A percentile compares a stretch with the other conserved stretches of the same genome.
Conservation (phyloP, 1,140 invertebrate species). For the Laupala kohalensis region DNA sequence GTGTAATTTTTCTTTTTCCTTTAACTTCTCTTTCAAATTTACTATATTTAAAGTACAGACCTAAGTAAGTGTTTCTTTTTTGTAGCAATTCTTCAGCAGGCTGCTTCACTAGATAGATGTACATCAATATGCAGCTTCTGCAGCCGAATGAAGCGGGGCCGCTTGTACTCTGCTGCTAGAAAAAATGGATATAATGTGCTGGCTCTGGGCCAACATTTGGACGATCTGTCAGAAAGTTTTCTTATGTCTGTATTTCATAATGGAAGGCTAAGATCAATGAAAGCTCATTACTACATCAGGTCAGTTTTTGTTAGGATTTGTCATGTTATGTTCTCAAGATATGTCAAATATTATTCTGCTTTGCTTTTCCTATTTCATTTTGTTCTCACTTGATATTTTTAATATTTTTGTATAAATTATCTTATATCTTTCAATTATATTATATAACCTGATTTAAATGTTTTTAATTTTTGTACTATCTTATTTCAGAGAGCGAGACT, state of each 20-base stretch:
- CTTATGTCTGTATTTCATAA: constrained; percentile 70
- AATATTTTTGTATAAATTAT: background rate
- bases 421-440: background rate
- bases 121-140: constrained; percentile 54
- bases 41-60: no score
- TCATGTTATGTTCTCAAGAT: background rate
- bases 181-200: constrained; percentile 70
- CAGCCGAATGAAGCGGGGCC: constrained; percentile 51
- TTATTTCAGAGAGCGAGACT: constrained; percentile 52
- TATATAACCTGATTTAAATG: background rate
- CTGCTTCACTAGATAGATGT: constrained; percentile 18
- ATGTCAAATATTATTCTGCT: background rate
- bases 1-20: no score
- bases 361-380: constrained; percentile 9
- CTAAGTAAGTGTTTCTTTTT: no score
- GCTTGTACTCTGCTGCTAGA: constrained; percentile 60
- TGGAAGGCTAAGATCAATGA: constrained; percentile 64
- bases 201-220: constrained; percentile 73
- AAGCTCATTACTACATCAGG: constrained; percentile 37
- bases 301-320: constrained; percentile 23
- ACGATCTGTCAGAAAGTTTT: constrained; percentile 74
- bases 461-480: background rate
- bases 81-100: constrained; percentile 19
- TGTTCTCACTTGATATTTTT: constrained; percentile 4
- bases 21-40: no score